A percentile compares a stretch with the other conserved stretches of the same genome.
Evolutionary conservation across 2,113 vertebrate genomes (phyloP).

Genomic region (Myiopsitta monachus): DNA sequence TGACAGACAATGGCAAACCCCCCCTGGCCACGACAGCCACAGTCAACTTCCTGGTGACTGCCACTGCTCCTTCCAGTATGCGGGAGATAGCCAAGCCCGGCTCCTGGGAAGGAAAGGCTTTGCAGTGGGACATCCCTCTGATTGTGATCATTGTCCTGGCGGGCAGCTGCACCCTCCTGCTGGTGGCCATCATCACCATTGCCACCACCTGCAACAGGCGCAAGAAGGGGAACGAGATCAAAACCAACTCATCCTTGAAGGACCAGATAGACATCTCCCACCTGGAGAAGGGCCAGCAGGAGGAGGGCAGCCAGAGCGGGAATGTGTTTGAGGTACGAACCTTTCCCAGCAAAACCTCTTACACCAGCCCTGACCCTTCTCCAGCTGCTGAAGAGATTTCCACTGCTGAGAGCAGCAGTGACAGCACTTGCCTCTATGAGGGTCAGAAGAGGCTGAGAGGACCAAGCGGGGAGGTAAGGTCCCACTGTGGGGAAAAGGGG

Average conservation of each 20-base stretch:
- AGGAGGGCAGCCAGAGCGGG: conserved; percentile 78
- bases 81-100: conserved; percentile 73
- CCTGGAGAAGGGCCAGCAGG: conserved; percentile 79
- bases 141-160: conserved; percentile 91
- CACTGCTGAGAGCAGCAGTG: conserved; percentile 74
- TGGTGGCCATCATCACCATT: conserved; percentile 91
- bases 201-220: conserved; percentile 90
- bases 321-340: conserved; percentile 86
- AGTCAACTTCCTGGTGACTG: conserved; percentile 84
- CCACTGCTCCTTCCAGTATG: conserved; percentile 75
- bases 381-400: conserved; percentile 73
- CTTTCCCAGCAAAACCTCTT: conserved; percentile 82
- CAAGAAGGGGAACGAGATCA: conserved; percentile 80
- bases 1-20: conserved; percentile 86
- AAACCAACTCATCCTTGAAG: conserved; percentile 64
- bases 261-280: conserved; percentile 76
- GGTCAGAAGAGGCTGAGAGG: conserved; percentile 83
- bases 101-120: conserved; percentile 69
- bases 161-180: conserved; percentile 90
- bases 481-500: not conserved
- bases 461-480: conserved; percentile 84
- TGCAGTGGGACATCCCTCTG: conserved; percentile 89
- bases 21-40: conserved; percentile 84
- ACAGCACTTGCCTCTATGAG: conserved; percentile 82
- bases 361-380: conserved; percentile 75